Conservation (phyloP, 2,113 vertebrate genomes). For the Tringa solitaria region DNA sequence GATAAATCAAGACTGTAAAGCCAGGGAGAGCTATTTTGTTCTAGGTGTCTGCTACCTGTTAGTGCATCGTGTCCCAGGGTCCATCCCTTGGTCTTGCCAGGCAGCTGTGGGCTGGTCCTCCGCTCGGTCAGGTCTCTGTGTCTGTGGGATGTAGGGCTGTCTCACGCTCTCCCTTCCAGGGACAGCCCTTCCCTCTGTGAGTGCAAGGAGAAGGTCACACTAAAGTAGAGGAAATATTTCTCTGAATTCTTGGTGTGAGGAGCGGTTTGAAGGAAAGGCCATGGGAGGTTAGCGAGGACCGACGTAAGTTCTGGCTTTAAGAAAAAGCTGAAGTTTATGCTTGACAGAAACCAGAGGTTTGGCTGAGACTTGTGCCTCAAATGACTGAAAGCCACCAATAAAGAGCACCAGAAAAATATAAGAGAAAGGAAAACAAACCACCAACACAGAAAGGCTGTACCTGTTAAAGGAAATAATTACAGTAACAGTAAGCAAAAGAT, state of each 20-base stretch:
- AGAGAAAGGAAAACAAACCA: neutral
- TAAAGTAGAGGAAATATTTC: neutral
- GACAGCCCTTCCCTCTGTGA: neutral
- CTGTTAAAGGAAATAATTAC: neutral
- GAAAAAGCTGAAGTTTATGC: neutral
- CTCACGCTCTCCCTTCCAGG: accelerated
- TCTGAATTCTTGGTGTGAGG: neutral
- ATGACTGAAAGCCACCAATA: neutral
- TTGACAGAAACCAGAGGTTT: neutral
- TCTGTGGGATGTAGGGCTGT: neutral
- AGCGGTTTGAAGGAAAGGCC: neutral
- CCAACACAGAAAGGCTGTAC: neutral
- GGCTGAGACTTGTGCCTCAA: neutral
- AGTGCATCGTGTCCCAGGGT: accelerated
- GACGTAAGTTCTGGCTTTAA: neutral
- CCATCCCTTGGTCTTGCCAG: neutral
- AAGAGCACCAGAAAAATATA: neutral
- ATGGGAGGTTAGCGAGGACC: neutral
- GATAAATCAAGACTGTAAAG: neutral
- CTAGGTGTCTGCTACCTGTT: neutral
- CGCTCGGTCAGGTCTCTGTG: neutral
- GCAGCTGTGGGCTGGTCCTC: neutral
- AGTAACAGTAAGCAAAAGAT: neutral
- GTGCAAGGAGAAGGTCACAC: neutral
- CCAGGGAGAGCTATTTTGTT: neutral